Base-by-base conservation (phyloP, 2,888 invertebrate species). In the Serripes groenlandicus region DNA sequence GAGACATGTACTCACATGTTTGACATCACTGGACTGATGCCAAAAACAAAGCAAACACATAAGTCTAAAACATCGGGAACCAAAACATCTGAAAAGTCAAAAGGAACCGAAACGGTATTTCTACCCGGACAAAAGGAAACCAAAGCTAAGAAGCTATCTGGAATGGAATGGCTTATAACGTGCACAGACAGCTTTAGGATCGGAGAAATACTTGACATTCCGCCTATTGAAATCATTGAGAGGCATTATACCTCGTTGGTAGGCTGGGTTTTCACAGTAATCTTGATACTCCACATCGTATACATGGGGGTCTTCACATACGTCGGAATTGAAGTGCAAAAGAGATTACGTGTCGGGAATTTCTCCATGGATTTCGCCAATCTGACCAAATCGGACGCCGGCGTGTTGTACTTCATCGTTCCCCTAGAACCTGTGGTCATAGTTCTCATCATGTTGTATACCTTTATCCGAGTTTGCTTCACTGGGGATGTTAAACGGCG, bases 301-400 rank as follows among this genome's bases (percentile, higher is more conserved):
- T 93, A 93, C 85, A 94, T 94, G 93, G 76, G 81, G 21, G 60
- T 91, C 1, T 90, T 92, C 73, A 91, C 89, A 52, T 90, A 85
- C 71, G 75, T 90, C 35, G 86, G 87, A 7, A 70, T 87, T 35
- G 71, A 74, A 42, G 75, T 90, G 49, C 73, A 87, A 21, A 78
- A 82, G 60, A 84, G 79, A 15, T 54, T 85, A 18, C 81, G 89
- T 5, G 26, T 9, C 26, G 42, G 23, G 11, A 66, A 66, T 42
- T 42, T 66, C 42, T 35, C 37, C 5, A 28, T 26, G 7, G 26
- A 42, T 5, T 70, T 75, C 23, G 76, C 75, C 35, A 75, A 76
- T n/a, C 26, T 69, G 3, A 34, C 64, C 1, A 60, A 81, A 15
- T 66, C 82, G 1, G 68, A 86, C 9, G 37, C 71, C 0, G 49